Evolutionary conservation across 2,797 vertebrate genomes (phyloP), one percentile per base, ranked within the genome.

Genomic region (Sandelia bainsii): DNA sequence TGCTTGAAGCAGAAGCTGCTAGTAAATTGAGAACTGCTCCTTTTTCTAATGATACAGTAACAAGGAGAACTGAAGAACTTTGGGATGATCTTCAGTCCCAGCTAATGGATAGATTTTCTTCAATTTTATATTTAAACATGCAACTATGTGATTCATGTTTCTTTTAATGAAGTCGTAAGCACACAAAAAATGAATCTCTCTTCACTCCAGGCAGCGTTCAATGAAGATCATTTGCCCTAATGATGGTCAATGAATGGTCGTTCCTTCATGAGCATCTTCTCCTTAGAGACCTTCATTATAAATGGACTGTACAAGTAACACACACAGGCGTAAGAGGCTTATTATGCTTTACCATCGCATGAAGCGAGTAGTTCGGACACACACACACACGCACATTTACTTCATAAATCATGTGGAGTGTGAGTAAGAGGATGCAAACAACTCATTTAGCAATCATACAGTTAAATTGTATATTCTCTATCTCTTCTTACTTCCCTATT

Each of bases 161-260:
- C 32, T 81, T 72, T 66, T 75, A 76, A 82, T 4, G 25, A 71
- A 66, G 27, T 61, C 39, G 53, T 7, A 17, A 10, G 8, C 23
- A 53, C 53, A 3, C 29, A 34, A 23, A 63, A 45, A 62, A 56
- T 14, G 14, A 1, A 32, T 62, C 58, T 60, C 29, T 57, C 17
- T 23, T 73, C n/a, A 42, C 60, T 40, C 25, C 16, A 52, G 27
- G 65, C 62, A 8, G 32, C 8, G 7, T 46, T 53, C 60, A 46
- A 37, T 60, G 48, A 70, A 42, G 53, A 79, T 83, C 53, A 77
- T 76, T 77, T 61, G 20, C 51, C 57, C 40, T 84, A 75, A 80
- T 74, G 57, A 80, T 52, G 20, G 46, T 45, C 63, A 77, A 42
- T 80, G 27, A 76, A 64, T 37, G 40, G 29, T 52, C 25, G 48